Percentiles rank a stretch among this genome's conserved stretches.
These are phyloP conservation scores for Plutella xylostella DNA, from an alignment of 2,888 invertebrate genomes.

Conservation along the genomic window DNA sequence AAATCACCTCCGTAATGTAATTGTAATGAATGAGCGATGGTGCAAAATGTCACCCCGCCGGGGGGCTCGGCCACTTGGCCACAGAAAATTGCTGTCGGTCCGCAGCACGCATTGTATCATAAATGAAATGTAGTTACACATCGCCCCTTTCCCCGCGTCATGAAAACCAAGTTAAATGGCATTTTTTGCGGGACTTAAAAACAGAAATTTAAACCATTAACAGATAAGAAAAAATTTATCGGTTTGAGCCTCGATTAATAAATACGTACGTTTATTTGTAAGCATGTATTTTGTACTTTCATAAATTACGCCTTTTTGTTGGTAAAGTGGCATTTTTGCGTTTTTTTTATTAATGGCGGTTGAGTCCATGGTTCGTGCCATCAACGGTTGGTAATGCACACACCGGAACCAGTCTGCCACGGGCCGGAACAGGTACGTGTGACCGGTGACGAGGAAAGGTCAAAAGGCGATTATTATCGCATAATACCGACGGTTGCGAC, in stretches of 20 bases:
- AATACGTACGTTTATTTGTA: too few species aligned
- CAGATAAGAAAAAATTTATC: too few species aligned
- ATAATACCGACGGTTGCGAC: neutral
- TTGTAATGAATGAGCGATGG: constrained; percentile 4
- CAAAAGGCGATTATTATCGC: constrained; percentile 10
- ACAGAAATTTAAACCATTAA: too few species aligned
- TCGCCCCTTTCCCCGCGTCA: too few species aligned
- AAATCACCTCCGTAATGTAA: constrained; percentile 1
- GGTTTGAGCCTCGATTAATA: too few species aligned
- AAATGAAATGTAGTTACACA: too few species aligned
- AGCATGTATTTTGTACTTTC: too few species aligned
- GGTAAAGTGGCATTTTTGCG: too few species aligned
- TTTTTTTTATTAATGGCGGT: too few species aligned
- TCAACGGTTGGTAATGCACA: constrained; percentile 34
- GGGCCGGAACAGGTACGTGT: constrained; percentile 20
- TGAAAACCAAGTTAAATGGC: too few species aligned
- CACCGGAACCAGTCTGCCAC: constrained; percentile 25
- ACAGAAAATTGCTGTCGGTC: neutral
- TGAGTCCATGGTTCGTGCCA: constrained; percentile 11
- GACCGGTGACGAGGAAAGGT: constrained; percentile 22
- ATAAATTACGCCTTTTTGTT: too few species aligned
- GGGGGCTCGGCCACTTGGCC: neutral
- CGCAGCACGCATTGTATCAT: neutral
- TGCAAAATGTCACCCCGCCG: constrained; percentile 3
- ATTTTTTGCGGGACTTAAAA: too few species aligned